These are phyloP conservation scores for Petrolisthes cinctipes DNA, from an alignment of 2,888 invertebrate species.

Conservation along the genomic window DNA sequence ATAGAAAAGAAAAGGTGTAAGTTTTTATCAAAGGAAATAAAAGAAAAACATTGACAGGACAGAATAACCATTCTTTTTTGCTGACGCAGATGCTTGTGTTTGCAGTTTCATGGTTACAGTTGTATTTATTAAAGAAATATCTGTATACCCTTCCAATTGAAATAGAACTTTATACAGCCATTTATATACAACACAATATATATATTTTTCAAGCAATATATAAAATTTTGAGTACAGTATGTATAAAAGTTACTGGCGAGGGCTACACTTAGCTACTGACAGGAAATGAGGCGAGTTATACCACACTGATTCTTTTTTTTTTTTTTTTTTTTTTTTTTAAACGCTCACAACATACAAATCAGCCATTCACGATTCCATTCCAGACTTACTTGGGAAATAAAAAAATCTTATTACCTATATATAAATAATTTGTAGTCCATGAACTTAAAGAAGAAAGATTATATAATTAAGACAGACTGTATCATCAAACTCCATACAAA, in stretches of 20 bases:
- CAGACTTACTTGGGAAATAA: background rate
- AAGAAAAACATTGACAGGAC: background rate
- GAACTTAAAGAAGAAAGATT: background rate
- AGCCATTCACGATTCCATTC: background rate
- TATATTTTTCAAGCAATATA: background rate
- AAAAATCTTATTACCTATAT: constrained; percentile 6
- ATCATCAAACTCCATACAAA: constrained; percentile 5
- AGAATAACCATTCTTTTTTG: background rate
- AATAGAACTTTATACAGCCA: constrained; percentile 7
- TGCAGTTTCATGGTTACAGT: background rate
- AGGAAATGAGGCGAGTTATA: background rate
- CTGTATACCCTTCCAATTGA: background rate
- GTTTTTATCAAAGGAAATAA: background rate
- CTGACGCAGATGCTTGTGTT: background rate
- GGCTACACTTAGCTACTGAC: background rate
- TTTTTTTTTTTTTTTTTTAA: background rate
- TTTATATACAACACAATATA: constrained; percentile 18
- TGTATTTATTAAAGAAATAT: background rate
- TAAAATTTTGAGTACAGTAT: constrained; percentile 9
- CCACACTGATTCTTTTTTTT: too few species aligned
- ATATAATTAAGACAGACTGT: background rate
- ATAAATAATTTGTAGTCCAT: constrained; percentile 9
- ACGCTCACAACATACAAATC: background rate
- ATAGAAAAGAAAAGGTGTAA: background rate
- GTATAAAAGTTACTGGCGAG: background rate